These are phyloP conservation scores for Brachionus calyciflorus DNA, from an alignment of 1,140 invertebrate genomes.

Conservation along the genomic window DNA sequence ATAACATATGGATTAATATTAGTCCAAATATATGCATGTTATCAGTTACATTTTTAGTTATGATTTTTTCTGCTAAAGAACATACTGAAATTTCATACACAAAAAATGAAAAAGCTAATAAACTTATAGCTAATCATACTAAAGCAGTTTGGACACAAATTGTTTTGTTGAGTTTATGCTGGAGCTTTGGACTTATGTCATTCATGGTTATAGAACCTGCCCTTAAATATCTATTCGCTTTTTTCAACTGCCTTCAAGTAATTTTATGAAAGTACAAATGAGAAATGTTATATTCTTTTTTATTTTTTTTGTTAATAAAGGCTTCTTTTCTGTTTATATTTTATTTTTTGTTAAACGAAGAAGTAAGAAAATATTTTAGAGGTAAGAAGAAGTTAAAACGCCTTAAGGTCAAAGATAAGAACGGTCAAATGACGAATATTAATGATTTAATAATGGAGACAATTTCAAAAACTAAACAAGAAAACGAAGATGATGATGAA, in stretches of 20 bases:
- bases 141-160: conserved; percentile 60
- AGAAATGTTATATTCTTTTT: conserved; percentile 1
- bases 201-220: conserved; percentile 54
- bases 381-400: background rate
- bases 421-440: background rate
- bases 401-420: background rate
- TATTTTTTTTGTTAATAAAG: conserved; percentile 50
- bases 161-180: conserved; percentile 55
- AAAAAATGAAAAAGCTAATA: conserved; percentile 61
- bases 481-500: background rate
- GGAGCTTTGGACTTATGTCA: conserved; percentile 58
- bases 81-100: conserved; percentile 62
- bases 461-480: background rate
- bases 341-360: conserved; percentile 57
- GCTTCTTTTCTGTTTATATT: conserved; percentile 57
- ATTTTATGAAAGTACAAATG: background rate
- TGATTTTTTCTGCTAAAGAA: conserved; percentile 62
- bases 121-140: conserved; percentile 57
- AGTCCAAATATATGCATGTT: conserved; percentile 13
- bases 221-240: conserved; percentile 57
- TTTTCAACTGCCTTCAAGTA: conserved; percentile 59
- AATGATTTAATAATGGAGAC: conserved; percentile 25
- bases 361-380: conserved; percentile 50
- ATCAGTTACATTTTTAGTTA: conserved; percentile 55
- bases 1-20: conserved; percentile 45